These are phyloP conservation scores for Melanaphis sacchari DNA, from an alignment of 1,140 invertebrate genomes.

Conservation along the genomic window DNA sequence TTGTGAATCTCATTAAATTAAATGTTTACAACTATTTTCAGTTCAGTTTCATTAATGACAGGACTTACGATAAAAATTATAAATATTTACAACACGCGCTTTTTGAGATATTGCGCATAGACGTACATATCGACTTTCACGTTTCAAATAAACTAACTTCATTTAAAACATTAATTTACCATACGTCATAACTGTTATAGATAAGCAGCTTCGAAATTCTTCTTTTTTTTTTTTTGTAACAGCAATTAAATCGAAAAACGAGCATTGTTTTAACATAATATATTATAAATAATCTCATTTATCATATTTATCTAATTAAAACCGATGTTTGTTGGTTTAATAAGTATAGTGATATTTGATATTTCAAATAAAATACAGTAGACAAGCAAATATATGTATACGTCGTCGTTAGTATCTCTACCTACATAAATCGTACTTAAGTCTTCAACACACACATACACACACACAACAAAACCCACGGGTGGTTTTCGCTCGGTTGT, in stretches of 20 bases:
- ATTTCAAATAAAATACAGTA: neutral
- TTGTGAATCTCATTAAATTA: neutral
- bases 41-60: neutral
- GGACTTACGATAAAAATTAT: neutral
- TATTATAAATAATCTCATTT: slow-evolving; percentile 10
- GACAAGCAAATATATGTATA: neutral
- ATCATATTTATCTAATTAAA: neutral
- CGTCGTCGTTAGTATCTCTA: neutral
- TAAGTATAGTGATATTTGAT: neutral
- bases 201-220: neutral
- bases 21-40: neutral
- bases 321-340: neutral
- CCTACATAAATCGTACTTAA: neutral
- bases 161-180: neutral
- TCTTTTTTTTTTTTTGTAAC: neutral
- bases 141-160: no score
- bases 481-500: neutral
- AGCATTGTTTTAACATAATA: neutral
- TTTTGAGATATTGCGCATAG: neutral
- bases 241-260: neutral
- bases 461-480: neutral
- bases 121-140: neutral
- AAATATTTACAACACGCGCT: neutral
- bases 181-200: neutral
- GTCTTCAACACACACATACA: neutral